These are phyloP conservation scores for Hylaea fasciaria DNA, from an alignment of 2,888 invertebrate species.

Conservation along the genomic window DNA sequence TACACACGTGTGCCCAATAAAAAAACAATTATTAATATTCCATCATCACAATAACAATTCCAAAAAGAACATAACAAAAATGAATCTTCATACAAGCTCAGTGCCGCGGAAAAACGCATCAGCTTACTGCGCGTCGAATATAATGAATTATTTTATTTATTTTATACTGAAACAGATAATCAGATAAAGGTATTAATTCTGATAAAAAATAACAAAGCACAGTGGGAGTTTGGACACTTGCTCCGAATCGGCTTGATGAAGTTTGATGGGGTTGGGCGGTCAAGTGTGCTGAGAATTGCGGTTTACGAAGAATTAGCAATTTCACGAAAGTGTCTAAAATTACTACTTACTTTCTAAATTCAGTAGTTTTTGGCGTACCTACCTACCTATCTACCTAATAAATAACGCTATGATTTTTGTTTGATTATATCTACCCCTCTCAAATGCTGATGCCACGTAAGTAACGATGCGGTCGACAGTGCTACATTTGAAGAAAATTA, in stretches of 20 bases:
- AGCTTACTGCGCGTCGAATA: slow-evolving; percentile 62
- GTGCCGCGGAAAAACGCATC: slow-evolving; percentile 72
- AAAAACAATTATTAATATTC: too few relatives aligned
- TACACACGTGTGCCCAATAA: too few relatives aligned
- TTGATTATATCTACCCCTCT: too few relatives aligned
- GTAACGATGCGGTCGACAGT: too few relatives aligned
- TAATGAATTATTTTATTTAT: slow-evolving; percentile 67
- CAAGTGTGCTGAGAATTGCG: neutral
- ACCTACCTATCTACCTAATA: too few relatives aligned
- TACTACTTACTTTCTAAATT: too few relatives aligned
- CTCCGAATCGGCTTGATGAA: slow-evolving; percentile 32
- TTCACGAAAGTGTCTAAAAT: too few relatives aligned
- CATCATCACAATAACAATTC: slow-evolving; percentile 25
- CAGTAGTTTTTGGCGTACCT: too few relatives aligned
- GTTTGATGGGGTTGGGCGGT: slow-evolving; percentile 24
- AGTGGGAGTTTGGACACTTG: slow-evolving; percentile 76
- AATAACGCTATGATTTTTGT: too few relatives aligned
- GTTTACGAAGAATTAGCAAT: too few relatives aligned
- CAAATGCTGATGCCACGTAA: too few relatives aligned
- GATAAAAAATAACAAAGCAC: slow-evolving; percentile 52
- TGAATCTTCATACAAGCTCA: slow-evolving; percentile 59
- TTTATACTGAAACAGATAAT: slow-evolving; percentile 70
- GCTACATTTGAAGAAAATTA: too few relatives aligned
- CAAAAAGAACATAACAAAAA: slow-evolving; percentile 47
- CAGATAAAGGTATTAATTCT: slow-evolving; percentile 81